Evolutionary conservation across 2,113 vertebrate species (phyloP).

Genomic region (Anser cygnoides): DNA sequence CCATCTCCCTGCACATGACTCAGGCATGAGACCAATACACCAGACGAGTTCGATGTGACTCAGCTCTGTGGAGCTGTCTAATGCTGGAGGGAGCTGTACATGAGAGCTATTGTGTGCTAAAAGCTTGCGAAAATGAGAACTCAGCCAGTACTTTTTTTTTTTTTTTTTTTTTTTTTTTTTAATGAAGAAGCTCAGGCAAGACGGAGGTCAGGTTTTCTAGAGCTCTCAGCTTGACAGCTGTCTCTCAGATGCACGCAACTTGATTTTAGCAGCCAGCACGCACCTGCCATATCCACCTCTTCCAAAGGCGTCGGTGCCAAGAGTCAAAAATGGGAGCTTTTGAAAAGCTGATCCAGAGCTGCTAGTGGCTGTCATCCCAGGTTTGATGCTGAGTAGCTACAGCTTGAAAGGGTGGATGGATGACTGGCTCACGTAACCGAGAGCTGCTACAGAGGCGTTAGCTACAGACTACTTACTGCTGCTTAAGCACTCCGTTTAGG

Average conservation of each 20-base stretch:
- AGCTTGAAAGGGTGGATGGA: constrained; percentile 3
- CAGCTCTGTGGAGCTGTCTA: not conserved
- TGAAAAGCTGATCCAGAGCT: not conserved
- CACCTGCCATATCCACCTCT: constrained; percentile 13
- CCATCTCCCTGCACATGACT: not conserved
- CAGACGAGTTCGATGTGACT: not conserved
- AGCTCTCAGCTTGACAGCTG: constrained; percentile 22
- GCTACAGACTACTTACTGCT: not conserved
- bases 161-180: not conserved
- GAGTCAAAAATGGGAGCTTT: constrained; percentile 20
- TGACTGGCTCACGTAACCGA: constrained; percentile 7
- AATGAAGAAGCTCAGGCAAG: not conserved
- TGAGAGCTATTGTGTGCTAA: not conserved
- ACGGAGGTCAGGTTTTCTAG: not conserved
- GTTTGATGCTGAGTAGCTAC: not conserved
- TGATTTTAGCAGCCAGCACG: not conserved
- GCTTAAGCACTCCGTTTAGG: not conserved
- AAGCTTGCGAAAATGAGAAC: not conserved
- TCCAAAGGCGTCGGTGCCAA: not conserved
- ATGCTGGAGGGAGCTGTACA: not conserved
- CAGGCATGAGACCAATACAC: not conserved
- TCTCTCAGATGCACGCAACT: constrained; percentile 4
- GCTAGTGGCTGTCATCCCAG: constrained; percentile 21
- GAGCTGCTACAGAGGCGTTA: not conserved
- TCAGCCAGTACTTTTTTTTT: not conserved